Base-by-base conservation (phyloP, 2,888 invertebrate genomes). In the Zonitis immaculata region DNA sequence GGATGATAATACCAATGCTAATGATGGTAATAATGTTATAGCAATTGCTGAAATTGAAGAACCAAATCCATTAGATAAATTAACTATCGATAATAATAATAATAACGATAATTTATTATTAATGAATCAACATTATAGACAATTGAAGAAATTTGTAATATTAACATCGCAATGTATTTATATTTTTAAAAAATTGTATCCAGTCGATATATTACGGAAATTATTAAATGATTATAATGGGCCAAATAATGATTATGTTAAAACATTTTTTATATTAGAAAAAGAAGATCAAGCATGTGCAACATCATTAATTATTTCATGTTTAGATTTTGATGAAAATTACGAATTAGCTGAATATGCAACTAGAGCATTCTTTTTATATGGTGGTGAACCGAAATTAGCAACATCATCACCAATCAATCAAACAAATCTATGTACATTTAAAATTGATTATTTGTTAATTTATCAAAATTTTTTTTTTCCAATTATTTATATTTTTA, bases 161-260 rank as follows among this genome's bases (percentile, higher is more conserved):
- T 81, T 97, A 54, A 94, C 93, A 4, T 88, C 91, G 43, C 90
- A 90, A 72, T 93, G 96, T 8, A 89, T 91, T 11, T 89, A 91
- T 68, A 84, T 95, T 59, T 81, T 94, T 58, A 81, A 85, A 49
- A 88, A 94, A 68, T 82, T 91, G 28, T 85, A 93, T 43, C 94
- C 96, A 3, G 89, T 93, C 0, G 96, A 97, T 74, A 81, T 95
- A 59, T 78, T 98, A 53, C 82, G 89, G 8, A 86, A 92, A 59
- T 78, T 97, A 55, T 78, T 97, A 26, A 75, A 87, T 1, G 89
- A 91, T 62, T 88, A 88, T 66, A 85, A 87, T 64, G 95, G 95
- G 0, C 89, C 92, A 0, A 94, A 95, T 63, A 87, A 89, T 14
- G 89, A 91, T 59, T 83, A 88, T 7, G 86, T 95, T 5, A 88